These are phyloP conservation scores for Xiphophorus maculatus DNA, from an alignment of 2,113 vertebrate species.

Conservation along the genomic window DNA sequence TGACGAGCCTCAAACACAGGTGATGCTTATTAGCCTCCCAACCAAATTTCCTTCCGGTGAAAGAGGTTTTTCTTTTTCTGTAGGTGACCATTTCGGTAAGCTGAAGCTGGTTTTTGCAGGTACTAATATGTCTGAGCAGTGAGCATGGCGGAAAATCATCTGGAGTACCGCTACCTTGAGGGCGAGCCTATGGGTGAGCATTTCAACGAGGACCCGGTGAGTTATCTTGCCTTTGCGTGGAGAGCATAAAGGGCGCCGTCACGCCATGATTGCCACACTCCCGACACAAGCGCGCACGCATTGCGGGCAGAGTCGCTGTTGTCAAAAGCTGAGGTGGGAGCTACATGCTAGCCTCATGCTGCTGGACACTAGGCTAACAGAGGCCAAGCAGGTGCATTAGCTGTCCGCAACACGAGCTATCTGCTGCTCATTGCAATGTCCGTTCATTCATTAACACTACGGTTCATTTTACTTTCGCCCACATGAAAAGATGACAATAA, in stretches of 20 bases:
- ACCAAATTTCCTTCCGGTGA: constrained; percentile 7
- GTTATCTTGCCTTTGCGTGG: constrained; percentile 22
- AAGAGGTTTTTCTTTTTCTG: not conserved
- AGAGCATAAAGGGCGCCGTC: not conserved
- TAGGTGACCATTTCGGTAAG: not conserved
- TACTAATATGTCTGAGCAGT: constrained; percentile 60
- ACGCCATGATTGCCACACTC: not conserved
- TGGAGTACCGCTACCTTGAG: constrained; percentile 75
- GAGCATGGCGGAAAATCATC: constrained; percentile 77
- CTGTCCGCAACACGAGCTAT: not conserved
- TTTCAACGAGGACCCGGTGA: constrained; percentile 77
- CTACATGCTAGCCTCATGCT: constrained; percentile 6
- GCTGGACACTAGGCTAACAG: not conserved
- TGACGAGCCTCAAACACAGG: constrained; percentile 55
- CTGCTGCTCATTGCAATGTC: not conserved
- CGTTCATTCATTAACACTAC: not conserved
- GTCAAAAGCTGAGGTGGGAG: not conserved
- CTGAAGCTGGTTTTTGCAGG: constrained; percentile 53
- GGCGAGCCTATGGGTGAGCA: constrained; percentile 66
- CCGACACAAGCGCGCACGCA: not conserved
- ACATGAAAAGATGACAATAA: not conserved
- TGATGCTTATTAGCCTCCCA: constrained; percentile 65
- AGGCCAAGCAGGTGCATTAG: not conserved
- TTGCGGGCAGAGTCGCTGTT: not conserved
- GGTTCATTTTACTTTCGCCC: not conserved